phyloP scores from a whole-genome alignment of 2,888 invertebrate genomes.

The Hypercompe scribonia region DNA sequence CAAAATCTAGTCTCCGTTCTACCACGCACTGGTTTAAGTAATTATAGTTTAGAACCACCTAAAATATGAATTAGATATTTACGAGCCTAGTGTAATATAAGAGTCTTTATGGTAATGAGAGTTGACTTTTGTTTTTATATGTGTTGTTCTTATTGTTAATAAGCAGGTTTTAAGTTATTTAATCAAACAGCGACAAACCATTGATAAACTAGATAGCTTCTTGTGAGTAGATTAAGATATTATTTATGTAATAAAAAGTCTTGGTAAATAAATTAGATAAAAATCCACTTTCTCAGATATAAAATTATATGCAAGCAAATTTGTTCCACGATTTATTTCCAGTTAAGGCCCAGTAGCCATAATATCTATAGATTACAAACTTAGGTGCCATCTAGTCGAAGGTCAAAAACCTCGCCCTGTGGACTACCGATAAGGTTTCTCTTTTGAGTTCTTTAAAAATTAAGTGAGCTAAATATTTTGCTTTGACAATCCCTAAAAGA shows the following conservation, averaged over 20 bases:
- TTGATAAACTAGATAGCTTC: too few relatives aligned
- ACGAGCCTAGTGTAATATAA: background rate
- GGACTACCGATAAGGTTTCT: background rate
- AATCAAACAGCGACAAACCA: too few relatives aligned
- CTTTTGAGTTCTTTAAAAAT: background rate
- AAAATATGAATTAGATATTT: background rate
- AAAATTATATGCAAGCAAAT: background rate
- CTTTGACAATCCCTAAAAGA: background rate
- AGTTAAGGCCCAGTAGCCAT: background rate
- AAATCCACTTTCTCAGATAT: too few relatives aligned
- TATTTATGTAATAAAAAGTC: too few relatives aligned
- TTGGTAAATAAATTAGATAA: too few relatives aligned
- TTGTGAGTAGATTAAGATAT: too few relatives aligned
- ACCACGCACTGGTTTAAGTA: background rate
- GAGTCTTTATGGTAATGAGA: background rate
- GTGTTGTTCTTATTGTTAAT: too few relatives aligned
- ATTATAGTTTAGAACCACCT: constrained; percentile 1
- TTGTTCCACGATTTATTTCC: background rate
- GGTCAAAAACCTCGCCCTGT: background rate
- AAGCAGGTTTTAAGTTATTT: too few relatives aligned
- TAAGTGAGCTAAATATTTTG: background rate
- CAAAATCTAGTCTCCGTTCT: constrained; percentile 8
- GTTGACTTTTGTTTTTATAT: background rate
- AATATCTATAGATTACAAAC: background rate
- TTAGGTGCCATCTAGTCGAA: background rate